Evolutionary conservation across 92 coral and sea anemone genomes (phyloP), one percentile per base, ranked within the genome.

Genomic region (Pocillopora meandrina): DNA sequence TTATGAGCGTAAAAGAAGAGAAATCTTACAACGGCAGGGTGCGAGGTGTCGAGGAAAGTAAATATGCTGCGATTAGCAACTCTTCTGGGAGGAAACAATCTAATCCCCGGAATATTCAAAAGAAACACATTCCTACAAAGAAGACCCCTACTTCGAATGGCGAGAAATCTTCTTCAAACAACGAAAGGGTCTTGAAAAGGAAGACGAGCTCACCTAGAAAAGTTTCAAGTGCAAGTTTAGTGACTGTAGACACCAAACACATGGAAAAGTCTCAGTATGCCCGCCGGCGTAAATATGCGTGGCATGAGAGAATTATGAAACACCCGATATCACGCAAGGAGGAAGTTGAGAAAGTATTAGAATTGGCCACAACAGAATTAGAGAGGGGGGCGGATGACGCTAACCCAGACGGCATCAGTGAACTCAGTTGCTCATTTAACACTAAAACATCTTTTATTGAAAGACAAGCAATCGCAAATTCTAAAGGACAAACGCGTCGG

Each of bases 261-360:
- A 12, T 36, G 19, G 65, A 74, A 17, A 83, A 26, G 76, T 76
- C 3, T 67, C 57, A 55, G 9, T 63, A 17, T 11, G 31, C 56
- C 49, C 73, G 86, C 10, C 74, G 72, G 56, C 74, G 86, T 63
- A 81, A 89, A 81, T 42, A 74, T 36, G 92, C 92, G 10, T 89
- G 94, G 88, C 26, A 79, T 84, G 94, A 88, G 49, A 61, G 61
- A 35, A 36, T n/a, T 59, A 49, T 47, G 23, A 52, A 74, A 31
- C 68, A 66, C 10, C 56, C 59, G 58, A 74, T 64, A 62, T 79
- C 83, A 72, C 78, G 80, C 79, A 79, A 78, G 19, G 74, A 34
- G 49, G 62, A 64, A 23, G 55, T 18, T 66, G 80, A 36, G 35
- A 67, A 34, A 76, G 90, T 56, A 81, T 36, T 64, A 35, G 78